A percentile compares a stretch with the other conserved stretches of the same genome.
Conservation (phyloP, 2,888 invertebrate species). For the Theodoxus fluviatilis region DNA sequence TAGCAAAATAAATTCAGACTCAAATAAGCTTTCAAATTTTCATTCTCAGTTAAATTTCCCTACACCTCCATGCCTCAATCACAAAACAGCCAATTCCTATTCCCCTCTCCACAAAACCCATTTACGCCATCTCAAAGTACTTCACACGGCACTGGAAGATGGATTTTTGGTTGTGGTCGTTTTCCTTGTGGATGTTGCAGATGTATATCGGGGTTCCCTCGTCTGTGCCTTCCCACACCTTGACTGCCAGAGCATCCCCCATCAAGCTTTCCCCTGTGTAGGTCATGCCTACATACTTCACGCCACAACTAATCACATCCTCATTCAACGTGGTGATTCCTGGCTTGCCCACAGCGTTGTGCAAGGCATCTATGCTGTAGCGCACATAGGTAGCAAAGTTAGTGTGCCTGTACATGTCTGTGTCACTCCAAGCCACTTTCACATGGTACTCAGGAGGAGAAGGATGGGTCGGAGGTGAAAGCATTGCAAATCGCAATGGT, state of each 20-base stretch:
- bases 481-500: constrained; percentile 40
- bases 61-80: too few relatives aligned
- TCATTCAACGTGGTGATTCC: neutral
- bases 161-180: too few relatives aligned
- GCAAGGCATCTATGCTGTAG: constrained; percentile 38
- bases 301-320: constrained; percentile 38
- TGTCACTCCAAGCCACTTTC: constrained; percentile 40
- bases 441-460: constrained; percentile 34
- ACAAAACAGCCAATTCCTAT: too few relatives aligned
- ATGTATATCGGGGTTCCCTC: too few relatives aligned
- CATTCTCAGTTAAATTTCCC: too few relatives aligned
- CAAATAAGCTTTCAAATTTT: too few relatives aligned
- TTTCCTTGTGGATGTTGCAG: too few relatives aligned
- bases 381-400: constrained; percentile 43
- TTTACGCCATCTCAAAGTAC: too few relatives aligned
- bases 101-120: too few relatives aligned
- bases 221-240: constrained; percentile 41
- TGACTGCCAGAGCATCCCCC: constrained; percentile 42
- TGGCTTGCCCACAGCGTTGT: constrained; percentile 27
- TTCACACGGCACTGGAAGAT: too few relatives aligned
- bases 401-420: constrained; percentile 41
- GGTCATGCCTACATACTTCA: constrained; percentile 43
- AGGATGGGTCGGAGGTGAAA: constrained; percentile 37
- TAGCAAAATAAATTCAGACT: too few relatives aligned
- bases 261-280: constrained; percentile 49